Percentiles rank a stretch among this genome's conserved stretches.
These are phyloP conservation scores for Grantiella picta DNA, from an alignment of 2,113 vertebrate species.

Conservation along the genomic window DNA sequence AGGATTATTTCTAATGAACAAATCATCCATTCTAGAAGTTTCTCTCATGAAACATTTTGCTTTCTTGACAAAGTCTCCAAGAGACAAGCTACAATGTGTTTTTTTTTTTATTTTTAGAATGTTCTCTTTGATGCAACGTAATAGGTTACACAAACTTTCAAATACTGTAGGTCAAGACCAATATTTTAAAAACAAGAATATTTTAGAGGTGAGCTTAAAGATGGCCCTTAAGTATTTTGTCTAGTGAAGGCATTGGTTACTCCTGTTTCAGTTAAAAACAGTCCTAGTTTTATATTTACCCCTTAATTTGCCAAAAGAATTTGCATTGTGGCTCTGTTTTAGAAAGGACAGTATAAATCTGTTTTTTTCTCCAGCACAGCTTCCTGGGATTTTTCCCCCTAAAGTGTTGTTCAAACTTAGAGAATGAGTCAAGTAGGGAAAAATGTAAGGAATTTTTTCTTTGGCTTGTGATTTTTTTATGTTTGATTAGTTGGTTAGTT, in stretches of 20 bases:
- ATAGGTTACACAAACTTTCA: neutral
- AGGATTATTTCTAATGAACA: neutral
- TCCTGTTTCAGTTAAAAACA: neutral
- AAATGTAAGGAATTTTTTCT: neutral
- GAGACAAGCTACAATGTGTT: neutral
- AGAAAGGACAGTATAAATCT: neutral
- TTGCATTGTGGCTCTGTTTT: neutral
- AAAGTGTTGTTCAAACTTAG: neutral
- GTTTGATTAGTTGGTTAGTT: neutral
- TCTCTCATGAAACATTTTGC: neutral
- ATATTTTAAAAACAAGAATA: neutral
- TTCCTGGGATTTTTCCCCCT: neutral
- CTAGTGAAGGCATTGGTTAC: neutral
- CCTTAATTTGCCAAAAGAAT: neutral
- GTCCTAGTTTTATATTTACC: neutral
- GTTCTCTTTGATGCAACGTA: neutral
- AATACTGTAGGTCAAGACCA: neutral
- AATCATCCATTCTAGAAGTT: neutral
- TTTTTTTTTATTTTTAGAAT: neutral
- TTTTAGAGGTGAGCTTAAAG: neutral
- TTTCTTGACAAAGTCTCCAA: neutral
- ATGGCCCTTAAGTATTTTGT: neutral
- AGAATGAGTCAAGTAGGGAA: neutral
- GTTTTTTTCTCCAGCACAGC: neutral
- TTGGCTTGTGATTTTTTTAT: neutral